Evolutionary conservation across 2,888 invertebrate genomes (phyloP).

Genomic region (Trisateles emortualis): DNA sequence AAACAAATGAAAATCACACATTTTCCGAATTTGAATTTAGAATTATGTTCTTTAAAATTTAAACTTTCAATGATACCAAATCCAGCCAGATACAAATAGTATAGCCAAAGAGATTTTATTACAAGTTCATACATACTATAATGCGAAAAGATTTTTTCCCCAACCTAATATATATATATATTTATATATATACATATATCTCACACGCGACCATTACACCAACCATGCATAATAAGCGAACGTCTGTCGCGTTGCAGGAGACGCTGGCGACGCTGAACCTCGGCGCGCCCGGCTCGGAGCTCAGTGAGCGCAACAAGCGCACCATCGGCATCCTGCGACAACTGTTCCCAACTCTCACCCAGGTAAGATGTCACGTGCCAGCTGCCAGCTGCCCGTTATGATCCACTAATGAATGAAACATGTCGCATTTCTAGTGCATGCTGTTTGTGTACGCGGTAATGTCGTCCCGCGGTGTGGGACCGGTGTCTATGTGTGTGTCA

Average conservation of each 20-base stretch:
- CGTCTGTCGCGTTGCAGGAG: constrained; percentile 81
- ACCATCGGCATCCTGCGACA: constrained; percentile 92
- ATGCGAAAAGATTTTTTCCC: no score
- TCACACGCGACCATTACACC: no score
- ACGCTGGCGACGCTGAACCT: constrained; percentile 89
- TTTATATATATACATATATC: no score
- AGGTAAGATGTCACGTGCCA: constrained; percentile 82
- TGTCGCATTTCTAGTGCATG: constrained; percentile 6
- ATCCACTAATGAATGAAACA: neutral
- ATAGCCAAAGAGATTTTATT: no score
- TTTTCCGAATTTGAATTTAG: no score
- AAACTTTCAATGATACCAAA: no score
- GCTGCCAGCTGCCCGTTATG: neutral
- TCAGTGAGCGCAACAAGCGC: constrained; percentile 91
- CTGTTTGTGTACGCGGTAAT: neutral
- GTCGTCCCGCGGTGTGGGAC: neutral
- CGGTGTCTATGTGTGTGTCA: neutral
- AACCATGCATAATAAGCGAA: neutral
- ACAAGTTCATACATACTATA: no score
- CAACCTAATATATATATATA: no score
- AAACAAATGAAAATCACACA: no score
- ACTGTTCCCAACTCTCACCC: constrained; percentile 91
- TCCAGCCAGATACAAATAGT: no score
- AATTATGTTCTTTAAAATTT: no score
- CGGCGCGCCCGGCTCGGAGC: constrained; percentile 88